phyloP scores from a whole-genome alignment of 2,888 invertebrate species.

The Eupeodes latifasciatus region DNA sequence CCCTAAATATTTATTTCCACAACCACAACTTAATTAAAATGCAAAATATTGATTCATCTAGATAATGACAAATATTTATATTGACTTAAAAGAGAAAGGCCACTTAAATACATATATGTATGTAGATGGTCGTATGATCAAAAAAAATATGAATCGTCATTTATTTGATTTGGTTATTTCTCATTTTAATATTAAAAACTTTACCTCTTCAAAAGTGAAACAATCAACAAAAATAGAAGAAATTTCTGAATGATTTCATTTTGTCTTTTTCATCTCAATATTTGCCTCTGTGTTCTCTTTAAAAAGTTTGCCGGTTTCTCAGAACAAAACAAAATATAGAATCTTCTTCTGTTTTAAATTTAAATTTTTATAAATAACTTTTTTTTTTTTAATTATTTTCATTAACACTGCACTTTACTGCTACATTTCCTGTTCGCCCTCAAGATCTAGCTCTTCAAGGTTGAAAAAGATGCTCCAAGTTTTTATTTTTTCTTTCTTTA shows the following conservation, averaged over 20 bases:
- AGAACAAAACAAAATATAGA: slow-evolving; percentile 22
- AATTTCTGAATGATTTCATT: slow-evolving; percentile 34
- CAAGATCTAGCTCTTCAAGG: slow-evolving; percentile 51
- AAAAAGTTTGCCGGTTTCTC: slow-evolving; percentile 20
- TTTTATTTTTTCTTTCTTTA: slow-evolving; percentile 15
- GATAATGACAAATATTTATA: not conserved
- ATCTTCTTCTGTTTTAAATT: slow-evolving; percentile 40
- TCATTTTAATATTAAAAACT: slow-evolving; percentile 5
- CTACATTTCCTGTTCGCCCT: slow-evolving; percentile 48
- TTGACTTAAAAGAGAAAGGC: not conserved
- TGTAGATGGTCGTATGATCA: not conserved
- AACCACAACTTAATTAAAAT: not conserved
- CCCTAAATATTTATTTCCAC: not conserved
- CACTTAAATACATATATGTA: not conserved
- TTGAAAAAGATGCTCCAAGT: slow-evolving; percentile 28
- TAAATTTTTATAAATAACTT: slow-evolving; percentile 41
- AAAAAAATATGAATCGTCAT: not conserved
- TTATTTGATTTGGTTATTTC: not conserved
- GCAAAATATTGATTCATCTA: slow-evolving; percentile 28
- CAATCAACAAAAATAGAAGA: slow-evolving; percentile 67
- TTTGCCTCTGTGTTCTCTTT: slow-evolving; percentile 1
- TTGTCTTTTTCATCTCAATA: slow-evolving; percentile 2
- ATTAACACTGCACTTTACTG: slow-evolving; percentile 51
- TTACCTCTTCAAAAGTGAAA: slow-evolving; percentile 48
- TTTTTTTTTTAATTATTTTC: slow-evolving; percentile 10